These are phyloP conservation scores for Andrena marginata DNA, from an alignment of 2,888 invertebrate genomes.

Conservation along the genomic window DNA sequence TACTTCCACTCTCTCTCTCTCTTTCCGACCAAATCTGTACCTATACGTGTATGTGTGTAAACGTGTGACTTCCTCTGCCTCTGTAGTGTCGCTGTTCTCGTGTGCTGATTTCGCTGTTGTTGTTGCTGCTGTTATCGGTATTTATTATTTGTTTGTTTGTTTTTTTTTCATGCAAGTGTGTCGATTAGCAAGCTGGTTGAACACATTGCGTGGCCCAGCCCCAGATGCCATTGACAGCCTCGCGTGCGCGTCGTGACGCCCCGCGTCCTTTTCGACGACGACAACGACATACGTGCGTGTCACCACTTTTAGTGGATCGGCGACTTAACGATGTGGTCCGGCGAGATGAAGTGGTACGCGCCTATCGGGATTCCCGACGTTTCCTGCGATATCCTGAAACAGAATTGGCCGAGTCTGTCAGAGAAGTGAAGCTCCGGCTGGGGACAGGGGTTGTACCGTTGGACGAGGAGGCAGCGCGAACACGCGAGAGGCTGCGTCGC, in stretches of 20 bases:
- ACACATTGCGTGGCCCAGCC: constrained; percentile 79
- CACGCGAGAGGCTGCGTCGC: not conserved
- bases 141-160: constrained; percentile 5
- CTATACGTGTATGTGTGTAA: constrained; percentile 42
- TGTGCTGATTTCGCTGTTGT: constrained; percentile 12
- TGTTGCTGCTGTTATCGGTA: constrained; percentile 3
- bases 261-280: constrained; percentile 78
- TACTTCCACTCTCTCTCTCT: not conserved
- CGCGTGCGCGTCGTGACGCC: constrained; percentile 83
- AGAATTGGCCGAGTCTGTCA: constrained; percentile 73
- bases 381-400: constrained; percentile 97
- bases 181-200: constrained; percentile 78
- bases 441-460: not conserved
- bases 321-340: constrained; percentile 96
- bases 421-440: constrained; percentile 19
- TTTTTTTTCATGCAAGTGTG: constrained; percentile 52
- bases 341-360: constrained; percentile 96
- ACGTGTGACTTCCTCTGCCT: constrained; percentile 22
- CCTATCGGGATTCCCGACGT: constrained; percentile 96
- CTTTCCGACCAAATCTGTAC: too few species aligned
- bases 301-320: constrained; percentile 91
- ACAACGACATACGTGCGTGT: constrained; percentile 71
- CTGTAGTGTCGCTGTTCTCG: not conserved
- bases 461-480: constrained; percentile 1
- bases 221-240: constrained; percentile 80